phyloP scores from a whole-genome alignment of 2,797 vertebrate species.

The Enteromius mattozi region DNA sequence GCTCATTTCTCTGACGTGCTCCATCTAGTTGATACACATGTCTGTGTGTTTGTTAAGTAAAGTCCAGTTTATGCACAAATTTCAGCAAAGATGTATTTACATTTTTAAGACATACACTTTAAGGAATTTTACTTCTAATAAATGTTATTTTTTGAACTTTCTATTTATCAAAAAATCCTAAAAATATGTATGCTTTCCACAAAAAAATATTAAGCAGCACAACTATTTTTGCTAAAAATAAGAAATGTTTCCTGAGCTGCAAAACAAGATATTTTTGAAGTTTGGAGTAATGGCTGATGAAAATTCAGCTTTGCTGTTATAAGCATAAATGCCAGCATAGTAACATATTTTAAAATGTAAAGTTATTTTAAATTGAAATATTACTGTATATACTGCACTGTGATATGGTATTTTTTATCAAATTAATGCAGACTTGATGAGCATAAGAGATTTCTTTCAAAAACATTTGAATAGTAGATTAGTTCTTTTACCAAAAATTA shows the following conservation, averaged over 20 bases:
- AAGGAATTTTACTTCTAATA: background rate
- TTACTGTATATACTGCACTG: background rate
- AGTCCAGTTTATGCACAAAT: background rate
- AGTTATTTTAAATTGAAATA: background rate
- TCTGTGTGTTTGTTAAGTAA: background rate
- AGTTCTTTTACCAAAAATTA: background rate
- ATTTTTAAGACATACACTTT: background rate
- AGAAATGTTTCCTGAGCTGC: background rate
- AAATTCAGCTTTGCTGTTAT: background rate
- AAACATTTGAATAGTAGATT: background rate
- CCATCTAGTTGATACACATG: background rate
- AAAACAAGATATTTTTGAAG: background rate
- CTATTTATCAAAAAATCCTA: background rate
- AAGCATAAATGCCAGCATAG: background rate
- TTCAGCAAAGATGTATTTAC: background rate
- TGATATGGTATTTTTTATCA: background rate
- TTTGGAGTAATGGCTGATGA: background rate
- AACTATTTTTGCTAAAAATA: background rate
- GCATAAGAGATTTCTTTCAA: background rate
- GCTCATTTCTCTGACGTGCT: background rate
- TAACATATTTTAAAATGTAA: conserved; percentile 3
- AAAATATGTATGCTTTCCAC: background rate
- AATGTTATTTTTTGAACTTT: background rate
- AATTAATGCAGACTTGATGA: background rate
- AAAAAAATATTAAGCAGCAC: background rate